These are phyloP conservation scores for Poecilia velifera DNA, from an alignment of 2,797 vertebrate genomes.

Conservation along the genomic window DNA sequence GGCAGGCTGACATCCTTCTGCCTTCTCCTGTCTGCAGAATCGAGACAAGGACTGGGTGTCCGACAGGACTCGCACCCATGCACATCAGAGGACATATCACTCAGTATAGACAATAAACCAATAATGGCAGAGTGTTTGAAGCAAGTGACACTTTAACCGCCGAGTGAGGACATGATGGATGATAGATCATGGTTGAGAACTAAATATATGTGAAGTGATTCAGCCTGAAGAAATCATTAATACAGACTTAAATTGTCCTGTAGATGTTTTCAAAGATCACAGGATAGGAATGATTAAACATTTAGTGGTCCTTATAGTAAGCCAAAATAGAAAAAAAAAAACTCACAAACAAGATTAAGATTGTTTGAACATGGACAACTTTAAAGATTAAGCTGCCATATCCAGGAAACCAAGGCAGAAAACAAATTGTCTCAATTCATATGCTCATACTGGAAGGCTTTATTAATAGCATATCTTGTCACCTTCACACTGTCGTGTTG, in stretches of 20 bases:
- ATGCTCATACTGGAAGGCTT: slow-evolving; percentile 20
- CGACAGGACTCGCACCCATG: slow-evolving; percentile 52
- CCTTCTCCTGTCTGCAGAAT: slow-evolving; percentile 64
- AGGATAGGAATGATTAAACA: background rate
- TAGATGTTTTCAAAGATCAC: background rate
- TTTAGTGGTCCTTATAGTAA: background rate
- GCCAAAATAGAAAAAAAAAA: background rate
- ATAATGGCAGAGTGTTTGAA: slow-evolving; percentile 53
- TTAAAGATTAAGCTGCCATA: slow-evolving; percentile 5
- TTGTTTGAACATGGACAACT: background rate
- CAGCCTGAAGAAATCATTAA: slow-evolving; percentile 10
- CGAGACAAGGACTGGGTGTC: slow-evolving; percentile 60
- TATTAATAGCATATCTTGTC: slow-evolving; percentile 21
- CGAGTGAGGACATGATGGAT: slow-evolving; percentile 50
- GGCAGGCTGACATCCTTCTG: slow-evolving; percentile 75
- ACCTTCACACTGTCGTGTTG: slow-evolving; percentile 23
- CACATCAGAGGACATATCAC: slow-evolving; percentile 58
- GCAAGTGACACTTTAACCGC: slow-evolving; percentile 55
- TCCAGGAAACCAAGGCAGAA: background rate
- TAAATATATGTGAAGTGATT: slow-evolving; percentile 22
- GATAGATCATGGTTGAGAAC: slow-evolving; percentile 28
- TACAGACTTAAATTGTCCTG: background rate
- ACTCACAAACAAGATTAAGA: background rate
- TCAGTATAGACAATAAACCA: slow-evolving; percentile 46
- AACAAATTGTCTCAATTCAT: slow-evolving; percentile 8